These are phyloP conservation scores for Zaprionus gabonicus DNA, from an alignment of 1,140 invertebrate genomes.

Conservation along the genomic window DNA sequence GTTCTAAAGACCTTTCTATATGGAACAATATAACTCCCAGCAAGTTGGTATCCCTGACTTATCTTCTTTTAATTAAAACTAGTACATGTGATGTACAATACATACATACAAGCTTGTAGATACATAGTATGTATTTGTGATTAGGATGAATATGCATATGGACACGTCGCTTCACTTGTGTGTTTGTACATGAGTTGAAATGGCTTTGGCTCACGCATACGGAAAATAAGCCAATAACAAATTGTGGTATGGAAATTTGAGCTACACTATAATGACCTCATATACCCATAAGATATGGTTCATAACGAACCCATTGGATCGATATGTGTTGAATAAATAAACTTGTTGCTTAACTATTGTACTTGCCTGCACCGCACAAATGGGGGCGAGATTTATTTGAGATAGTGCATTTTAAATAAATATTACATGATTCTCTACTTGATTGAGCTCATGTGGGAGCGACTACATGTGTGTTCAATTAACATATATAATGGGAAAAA, in stretches of 20 bases:
- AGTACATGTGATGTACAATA: not conserved
- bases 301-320: conserved; percentile 36
- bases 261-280: conserved; percentile 27
- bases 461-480: too few relatives aligned
- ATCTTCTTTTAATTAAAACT: too few relatives aligned
- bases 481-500: not conserved
- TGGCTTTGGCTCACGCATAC: conserved; percentile 16
- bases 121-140: not conserved
- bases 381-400: not conserved
- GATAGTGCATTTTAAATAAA: not conserved
- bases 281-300: conserved; percentile 24
- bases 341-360: conserved; percentile 49
- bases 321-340: conserved; percentile 55
- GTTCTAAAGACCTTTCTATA: too few relatives aligned
- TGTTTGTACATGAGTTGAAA: conserved; percentile 1
- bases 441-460: not conserved
- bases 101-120: not conserved
- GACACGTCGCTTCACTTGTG: not conserved
- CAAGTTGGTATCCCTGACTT: too few relatives aligned
- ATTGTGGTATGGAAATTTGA: not conserved
- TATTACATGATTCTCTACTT: not conserved
- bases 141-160: conserved; percentile 2
- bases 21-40: too few relatives aligned
- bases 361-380: not conserved
- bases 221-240: not conserved